Base-by-base conservation (phyloP, 2,888 invertebrate species). In the Morpho helenor region DNA sequence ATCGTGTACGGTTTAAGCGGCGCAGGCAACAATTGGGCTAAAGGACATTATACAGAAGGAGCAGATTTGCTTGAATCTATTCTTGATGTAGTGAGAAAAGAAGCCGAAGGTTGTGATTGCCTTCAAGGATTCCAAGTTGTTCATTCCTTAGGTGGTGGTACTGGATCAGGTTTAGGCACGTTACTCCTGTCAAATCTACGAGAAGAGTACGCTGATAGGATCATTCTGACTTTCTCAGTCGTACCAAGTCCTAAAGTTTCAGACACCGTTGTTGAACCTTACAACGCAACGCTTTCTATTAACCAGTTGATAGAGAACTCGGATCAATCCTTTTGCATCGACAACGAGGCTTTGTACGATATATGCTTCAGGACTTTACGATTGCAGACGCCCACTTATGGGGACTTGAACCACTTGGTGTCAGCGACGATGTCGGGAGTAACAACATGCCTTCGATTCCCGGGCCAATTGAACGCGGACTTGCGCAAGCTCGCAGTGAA, bases 1-100 rank as follows among this genome's bases (percentile, higher is more conserved):
- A 97, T 96, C 79, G 96, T 97, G 3, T 97, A 96, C 70, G 95
- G 94, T 7, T 84, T 87, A 57, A 80, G 79, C 49, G 75, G 89
- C 23, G 91, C 86, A 46, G 86, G 82, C 10, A 90, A 91, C 68
- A 91, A 91, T 77, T 91, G 91, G 91, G 87, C 91, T n/a, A 74
- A 85, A 63, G 91, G 98, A n/a, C 97, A 97, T 75, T 97, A 97
- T 86, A 97, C 97, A 22, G 97, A 97, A 86, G 97, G 97, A n/a
- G 97, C 93, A 57, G 97, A 95, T 85, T 92, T 94, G 73, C 95
- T 94, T 53, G 98, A 97, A 82, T 94, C 97, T 16, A 94, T 94
- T 0, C 83, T 96, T 52, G 96, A 96, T 74, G 96, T 96, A 0
- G 93, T 96, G 39, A 91, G 96, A 59, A 94, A 95, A 76, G 96